These are phyloP conservation scores for Eretmochelys imbricata DNA, from an alignment of 2,113 vertebrate genomes.

Conservation along the genomic window DNA sequence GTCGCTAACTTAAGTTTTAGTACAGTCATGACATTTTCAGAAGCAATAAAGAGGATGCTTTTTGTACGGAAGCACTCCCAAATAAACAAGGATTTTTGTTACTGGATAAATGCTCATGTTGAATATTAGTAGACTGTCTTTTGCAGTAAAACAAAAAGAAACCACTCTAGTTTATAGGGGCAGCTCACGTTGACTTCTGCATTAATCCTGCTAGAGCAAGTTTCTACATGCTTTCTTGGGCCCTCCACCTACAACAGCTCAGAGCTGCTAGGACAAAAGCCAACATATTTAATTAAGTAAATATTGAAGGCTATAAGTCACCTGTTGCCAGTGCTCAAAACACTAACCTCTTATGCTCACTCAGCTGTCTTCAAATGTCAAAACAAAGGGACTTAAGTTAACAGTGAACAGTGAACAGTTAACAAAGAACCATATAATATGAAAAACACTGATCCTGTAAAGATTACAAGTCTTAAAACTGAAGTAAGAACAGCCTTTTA, in stretches of 20 bases:
- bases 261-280: constrained; percentile 63
- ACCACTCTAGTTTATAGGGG: constrained; percentile 33
- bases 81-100: constrained; percentile 16
- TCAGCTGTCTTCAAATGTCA: constrained; percentile 46
- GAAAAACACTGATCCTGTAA: constrained; percentile 31
- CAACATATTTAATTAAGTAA: constrained; percentile 71
- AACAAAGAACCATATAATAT: constrained; percentile 35
- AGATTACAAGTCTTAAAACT: neutral
- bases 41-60: neutral
- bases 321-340: constrained; percentile 65
- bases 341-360: constrained; percentile 67
- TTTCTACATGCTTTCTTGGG: constrained; percentile 59
- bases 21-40: accelerated
- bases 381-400: constrained; percentile 62
- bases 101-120: constrained; percentile 53
- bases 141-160: constrained; percentile 63
- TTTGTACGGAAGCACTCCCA: constrained; percentile 6
- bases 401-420: neutral
- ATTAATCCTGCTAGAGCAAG: constrained; percentile 71
- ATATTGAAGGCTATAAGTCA: constrained; percentile 68
- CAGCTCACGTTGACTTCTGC: constrained; percentile 58
- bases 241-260: constrained; percentile 31
- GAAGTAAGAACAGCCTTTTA: neutral
- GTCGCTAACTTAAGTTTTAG: neutral
- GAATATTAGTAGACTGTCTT: constrained; percentile 50